These are phyloP conservation scores for Uromys caudimaculatus DNA, from an alignment of 2,797 vertebrate genomes.

Conservation along the genomic window DNA sequence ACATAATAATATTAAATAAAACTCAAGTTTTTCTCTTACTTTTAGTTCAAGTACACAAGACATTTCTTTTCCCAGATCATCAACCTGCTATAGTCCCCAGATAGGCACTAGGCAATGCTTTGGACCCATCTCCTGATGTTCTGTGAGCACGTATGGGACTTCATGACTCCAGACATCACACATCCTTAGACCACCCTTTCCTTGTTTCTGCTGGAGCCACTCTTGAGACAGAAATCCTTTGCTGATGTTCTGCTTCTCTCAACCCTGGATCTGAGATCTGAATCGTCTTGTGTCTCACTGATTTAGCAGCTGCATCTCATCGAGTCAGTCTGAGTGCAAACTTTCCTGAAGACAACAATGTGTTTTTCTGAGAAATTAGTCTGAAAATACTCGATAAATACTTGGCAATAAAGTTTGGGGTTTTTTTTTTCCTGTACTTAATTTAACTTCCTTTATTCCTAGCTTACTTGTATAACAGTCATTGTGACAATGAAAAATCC, in stretches of 20 bases:
- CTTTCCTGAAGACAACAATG: neutral
- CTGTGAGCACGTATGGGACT: neutral
- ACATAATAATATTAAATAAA: neutral
- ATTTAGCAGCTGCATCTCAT: neutral
- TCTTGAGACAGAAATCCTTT: neutral
- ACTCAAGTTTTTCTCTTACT: neutral
- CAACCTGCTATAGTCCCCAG: neutral
- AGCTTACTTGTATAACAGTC: neutral
- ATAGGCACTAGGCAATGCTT: neutral
- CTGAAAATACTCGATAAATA: slow-evolving; percentile 28
- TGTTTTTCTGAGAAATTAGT: slow-evolving; percentile 4
- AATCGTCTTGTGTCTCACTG: neutral
- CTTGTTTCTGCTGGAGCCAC: neutral
- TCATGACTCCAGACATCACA: neutral
- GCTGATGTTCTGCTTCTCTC: neutral
- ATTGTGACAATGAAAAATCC: slow-evolving; percentile 29
- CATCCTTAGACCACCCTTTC: neutral
- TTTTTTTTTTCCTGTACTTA: neutral
- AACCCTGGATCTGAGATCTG: neutral
- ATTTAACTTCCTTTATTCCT: slow-evolving; percentile 18
- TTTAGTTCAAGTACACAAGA: neutral
- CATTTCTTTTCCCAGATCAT: neutral
- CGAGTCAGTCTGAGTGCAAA: slow-evolving; percentile 19
- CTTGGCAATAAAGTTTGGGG: neutral
- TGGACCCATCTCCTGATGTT: neutral